phyloP scores from a whole-genome alignment of 2,113 vertebrate genomes.

The Chrysochloris asiatica region DNA sequence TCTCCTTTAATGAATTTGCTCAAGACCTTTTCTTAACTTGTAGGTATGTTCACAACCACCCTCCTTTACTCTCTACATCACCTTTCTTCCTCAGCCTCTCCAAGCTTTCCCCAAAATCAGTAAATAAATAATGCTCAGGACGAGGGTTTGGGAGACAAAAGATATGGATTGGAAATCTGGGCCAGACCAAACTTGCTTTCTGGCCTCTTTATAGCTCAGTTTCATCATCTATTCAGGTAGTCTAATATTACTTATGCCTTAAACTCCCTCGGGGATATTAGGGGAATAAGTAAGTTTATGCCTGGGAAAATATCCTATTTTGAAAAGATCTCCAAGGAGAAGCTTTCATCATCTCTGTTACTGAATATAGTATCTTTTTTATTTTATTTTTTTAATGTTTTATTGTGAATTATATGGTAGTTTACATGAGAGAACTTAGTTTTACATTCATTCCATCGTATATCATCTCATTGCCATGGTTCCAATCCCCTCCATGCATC shows the following conservation, averaged over 20 bases:
- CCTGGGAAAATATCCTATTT: conserved; percentile 66
- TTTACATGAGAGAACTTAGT: too few relatives aligned
- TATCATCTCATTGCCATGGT: too few relatives aligned
- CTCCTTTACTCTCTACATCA: neutral
- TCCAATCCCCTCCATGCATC: too few relatives aligned
- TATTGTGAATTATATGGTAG: too few relatives aligned
- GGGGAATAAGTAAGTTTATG: conserved; percentile 55
- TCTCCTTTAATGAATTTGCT: conserved; percentile 17
- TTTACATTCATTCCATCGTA: too few relatives aligned
- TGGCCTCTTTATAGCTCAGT: conserved; percentile 43
- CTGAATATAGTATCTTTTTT: conserved; percentile 50
- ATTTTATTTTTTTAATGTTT: too few relatives aligned
- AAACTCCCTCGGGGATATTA: conserved; percentile 57
- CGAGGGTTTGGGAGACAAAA: neutral
- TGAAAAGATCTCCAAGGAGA: conserved; percentile 67
- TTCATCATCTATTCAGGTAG: conserved; percentile 56
- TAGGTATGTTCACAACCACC: neutral
- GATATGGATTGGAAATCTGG: conserved; percentile 21
- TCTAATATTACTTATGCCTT: conserved; percentile 51
- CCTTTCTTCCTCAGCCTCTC: neutral
- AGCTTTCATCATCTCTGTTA: conserved; percentile 69
- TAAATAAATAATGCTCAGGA: neutral
- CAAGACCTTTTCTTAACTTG: neutral
- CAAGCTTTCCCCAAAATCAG: neutral
- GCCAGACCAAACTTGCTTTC: neutral